Evolutionary conservation across 1,140 invertebrate species (phyloP), one percentile per base, ranked within the genome.

Genomic region (Panulirus ornatus): DNA sequence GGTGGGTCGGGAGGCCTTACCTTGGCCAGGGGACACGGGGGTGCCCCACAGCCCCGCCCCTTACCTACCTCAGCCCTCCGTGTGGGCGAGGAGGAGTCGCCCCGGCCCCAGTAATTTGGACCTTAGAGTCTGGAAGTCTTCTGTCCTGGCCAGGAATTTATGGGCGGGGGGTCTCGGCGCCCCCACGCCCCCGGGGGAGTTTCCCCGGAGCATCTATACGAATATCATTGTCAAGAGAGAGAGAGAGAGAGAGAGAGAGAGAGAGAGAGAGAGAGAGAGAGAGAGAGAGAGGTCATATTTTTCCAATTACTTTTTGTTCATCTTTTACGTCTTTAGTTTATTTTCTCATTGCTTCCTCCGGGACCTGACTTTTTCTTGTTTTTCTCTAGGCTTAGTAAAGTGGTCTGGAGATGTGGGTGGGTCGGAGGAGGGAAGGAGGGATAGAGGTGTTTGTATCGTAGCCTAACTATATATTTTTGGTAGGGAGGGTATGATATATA

Each of bases 161-260:
- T 84, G n/a, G 38, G 66, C 2, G 82, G 42, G 16, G 81, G 30
- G 51, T 30, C 30, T 36, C 42, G 78, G 70, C 27, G 70, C 51
- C 34, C 34, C 42, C 34, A 38, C 70, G 36, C 70, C 70, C 78
- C 47, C 78, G 78, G 27, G 44, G 38, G 44, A 30, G 27, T 14
- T 81, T 34, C n/a, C 22, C 34, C 22, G 36, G 34, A 81, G 27
- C n/a, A 27, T 19, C 78, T 47, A 51, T 36, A 47, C 78, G 78
- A 81, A 81, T 81, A 81, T 81, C 78, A 81, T 81, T 81, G 78
- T 81, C 51, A 83, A 66, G 58, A 47, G 44, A 11, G 5, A 47
- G 44, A 11, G 44, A 47, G 44, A 47, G 44, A 11, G 44, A 47
- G 44, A 11, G 14, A 47, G 44, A 11, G 44, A 47, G 44, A 47